Percentiles rank a stretch among this genome's conserved stretches.
Conservation (phyloP, 2,888 invertebrate genomes). For the Xanthia icteritia region DNA sequence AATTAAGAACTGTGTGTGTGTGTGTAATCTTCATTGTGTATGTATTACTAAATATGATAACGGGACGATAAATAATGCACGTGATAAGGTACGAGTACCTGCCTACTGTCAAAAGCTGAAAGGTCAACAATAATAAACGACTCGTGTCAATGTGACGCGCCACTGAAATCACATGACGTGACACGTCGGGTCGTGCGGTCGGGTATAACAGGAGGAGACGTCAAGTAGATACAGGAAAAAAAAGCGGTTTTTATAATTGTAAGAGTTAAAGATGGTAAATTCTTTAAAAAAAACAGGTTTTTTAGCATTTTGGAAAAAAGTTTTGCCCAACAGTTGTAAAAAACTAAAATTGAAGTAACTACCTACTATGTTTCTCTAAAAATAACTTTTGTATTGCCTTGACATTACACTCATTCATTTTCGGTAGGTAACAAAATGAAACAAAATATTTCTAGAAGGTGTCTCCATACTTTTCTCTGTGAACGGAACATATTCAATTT, state of each 20-base stretch:
- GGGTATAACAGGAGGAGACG: no score
- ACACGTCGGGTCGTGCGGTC: no score
- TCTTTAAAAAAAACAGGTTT: neutral
- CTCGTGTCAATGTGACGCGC: slow-evolving; percentile 78
- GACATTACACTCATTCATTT: neutral
- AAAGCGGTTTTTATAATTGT: no score
- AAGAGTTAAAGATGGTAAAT: neutral
- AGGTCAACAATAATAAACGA: slow-evolving; percentile 83
- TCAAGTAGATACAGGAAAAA: neutral
- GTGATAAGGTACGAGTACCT: neutral
- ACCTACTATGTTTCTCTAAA: neutral
- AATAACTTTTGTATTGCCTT: neutral
- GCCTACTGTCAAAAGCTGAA: slow-evolving; percentile 66
- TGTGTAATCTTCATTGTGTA: neutral
- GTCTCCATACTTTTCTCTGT: slow-evolving; percentile 71
- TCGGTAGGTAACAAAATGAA: neutral
- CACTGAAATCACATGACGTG: slow-evolving; percentile 84
- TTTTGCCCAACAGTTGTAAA: neutral
- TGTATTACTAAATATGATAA: neutral
- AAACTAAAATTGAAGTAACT: neutral
- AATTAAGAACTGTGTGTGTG: no score
- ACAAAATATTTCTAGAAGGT: neutral
- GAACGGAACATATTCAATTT: slow-evolving; percentile 81
- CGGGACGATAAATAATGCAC: neutral
- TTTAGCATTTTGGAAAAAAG: neutral